Evolutionary conservation across 2,888 invertebrate species (phyloP).

Genomic region (Drosophila tanythrix): DNA sequence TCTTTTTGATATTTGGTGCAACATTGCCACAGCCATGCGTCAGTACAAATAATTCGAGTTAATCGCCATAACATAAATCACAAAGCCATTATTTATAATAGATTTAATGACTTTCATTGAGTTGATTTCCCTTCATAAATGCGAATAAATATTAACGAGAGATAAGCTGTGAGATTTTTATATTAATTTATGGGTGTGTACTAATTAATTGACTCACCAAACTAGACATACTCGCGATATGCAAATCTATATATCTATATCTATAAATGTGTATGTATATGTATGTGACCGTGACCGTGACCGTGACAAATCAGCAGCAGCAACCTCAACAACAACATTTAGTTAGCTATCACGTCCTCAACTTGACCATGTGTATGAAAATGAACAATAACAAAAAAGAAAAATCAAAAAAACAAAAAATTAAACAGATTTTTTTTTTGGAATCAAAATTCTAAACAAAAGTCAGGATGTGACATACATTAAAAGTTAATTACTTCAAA

Average conservation of each 20-base stretch:
- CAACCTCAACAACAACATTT: constrained; percentile 4
- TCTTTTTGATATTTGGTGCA: neutral
- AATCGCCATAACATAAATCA: constrained; percentile 1
- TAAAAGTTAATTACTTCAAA: neutral
- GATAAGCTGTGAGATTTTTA: neutral
- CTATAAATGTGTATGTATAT: neutral
- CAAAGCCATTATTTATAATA: constrained; percentile 16
- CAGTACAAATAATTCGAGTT: neutral
- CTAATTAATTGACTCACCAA: constrained; percentile 9
- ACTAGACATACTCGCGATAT: neutral
- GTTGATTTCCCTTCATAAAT: constrained; percentile 4
- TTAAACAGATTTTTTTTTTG: no score
- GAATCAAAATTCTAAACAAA: no score
- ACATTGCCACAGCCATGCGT: neutral
- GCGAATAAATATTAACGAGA: neutral
- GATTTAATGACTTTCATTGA: constrained; percentile 21
- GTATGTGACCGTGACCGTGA: neutral
- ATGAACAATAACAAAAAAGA: neutral
- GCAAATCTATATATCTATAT: neutral
- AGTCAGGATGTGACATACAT: neutral
- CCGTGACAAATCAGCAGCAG: constrained; percentile 3
- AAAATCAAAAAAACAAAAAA: neutral
- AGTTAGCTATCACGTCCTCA: neutral
- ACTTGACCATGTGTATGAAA: neutral
- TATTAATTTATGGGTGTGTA: neutral